Percentiles rank a stretch among this genome's conserved stretches.
Evolutionary conservation across 2,797 vertebrate genomes (phyloP).

Genomic region (Girardinus metallicus): DNA sequence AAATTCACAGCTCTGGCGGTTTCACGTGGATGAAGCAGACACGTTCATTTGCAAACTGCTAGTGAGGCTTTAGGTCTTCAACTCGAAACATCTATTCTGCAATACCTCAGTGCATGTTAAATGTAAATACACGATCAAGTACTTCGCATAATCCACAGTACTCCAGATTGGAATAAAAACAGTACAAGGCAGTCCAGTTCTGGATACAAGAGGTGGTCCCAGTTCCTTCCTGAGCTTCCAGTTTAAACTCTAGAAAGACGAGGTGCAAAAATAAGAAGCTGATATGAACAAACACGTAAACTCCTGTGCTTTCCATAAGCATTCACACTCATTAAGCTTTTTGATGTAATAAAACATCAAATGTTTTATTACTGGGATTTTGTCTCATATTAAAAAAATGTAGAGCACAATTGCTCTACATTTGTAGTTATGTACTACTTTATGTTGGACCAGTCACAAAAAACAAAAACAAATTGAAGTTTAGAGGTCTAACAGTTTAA

Average conservation of each 20-base stretch:
- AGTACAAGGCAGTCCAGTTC: slow-evolving; percentile 42
- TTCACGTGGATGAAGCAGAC: slow-evolving; percentile 62
- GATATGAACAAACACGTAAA: neutral
- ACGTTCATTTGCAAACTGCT: slow-evolving; percentile 26
- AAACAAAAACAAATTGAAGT: neutral
- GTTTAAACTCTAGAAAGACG: slow-evolving; percentile 66
- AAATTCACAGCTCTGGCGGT: slow-evolving; percentile 52
- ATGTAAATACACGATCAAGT: slow-evolving; percentile 41
- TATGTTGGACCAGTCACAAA: neutral
- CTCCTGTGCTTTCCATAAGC: neutral
- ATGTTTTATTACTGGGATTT: neutral
- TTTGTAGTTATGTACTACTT: neutral
- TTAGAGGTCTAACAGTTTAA: neutral
- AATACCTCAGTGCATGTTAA: slow-evolving; percentile 22
- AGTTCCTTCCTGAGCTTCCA: slow-evolving; percentile 62
- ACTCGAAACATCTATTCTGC: slow-evolving; percentile 7
- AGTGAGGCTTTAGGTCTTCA: slow-evolving; percentile 27
- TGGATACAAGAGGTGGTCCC: slow-evolving; percentile 43
- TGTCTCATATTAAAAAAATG: neutral
- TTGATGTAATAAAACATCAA: neutral
- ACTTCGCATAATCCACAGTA: slow-evolving; percentile 22
- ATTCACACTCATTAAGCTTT: neutral
- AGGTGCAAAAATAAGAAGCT: neutral
- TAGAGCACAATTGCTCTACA: neutral
- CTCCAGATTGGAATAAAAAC: slow-evolving; percentile 24